These are phyloP conservation scores for Xestia c-nigrum DNA, from an alignment of 2,888 invertebrate species.

Conservation along the genomic window DNA sequence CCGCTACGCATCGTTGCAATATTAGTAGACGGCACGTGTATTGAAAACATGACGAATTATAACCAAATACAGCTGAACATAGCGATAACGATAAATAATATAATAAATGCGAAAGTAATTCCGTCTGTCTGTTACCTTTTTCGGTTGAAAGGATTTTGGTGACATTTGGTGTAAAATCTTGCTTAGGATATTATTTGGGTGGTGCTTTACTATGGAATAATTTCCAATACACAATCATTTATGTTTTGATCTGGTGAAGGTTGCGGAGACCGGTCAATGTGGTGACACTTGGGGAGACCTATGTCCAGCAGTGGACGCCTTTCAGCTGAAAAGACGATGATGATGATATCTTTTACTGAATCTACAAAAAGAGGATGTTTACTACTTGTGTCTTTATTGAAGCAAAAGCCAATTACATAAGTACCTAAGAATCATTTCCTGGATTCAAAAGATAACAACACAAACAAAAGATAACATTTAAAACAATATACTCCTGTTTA, in stretches of 20 bases:
- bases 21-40: not conserved
- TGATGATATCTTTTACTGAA: not conserved
- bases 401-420: conserved; percentile 19
- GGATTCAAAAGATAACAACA: conserved; percentile 8
- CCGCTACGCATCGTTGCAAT: conserved; percentile 2
- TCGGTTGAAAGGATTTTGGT: not conserved
- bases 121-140: not conserved
- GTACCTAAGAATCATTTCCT: conserved; percentile 23
- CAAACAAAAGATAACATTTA: not conserved
- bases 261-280: too few relatives aligned
- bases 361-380: not conserved
- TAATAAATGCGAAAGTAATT: not conserved
- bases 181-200: not conserved
- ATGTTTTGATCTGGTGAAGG: too few relatives aligned
- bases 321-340: too few relatives aligned
- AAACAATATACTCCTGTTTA: conserved; percentile 16
- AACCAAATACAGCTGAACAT: not conserved
- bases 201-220: not conserved
- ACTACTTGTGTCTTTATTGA: not conserved
- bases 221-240: not conserved
- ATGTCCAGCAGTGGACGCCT: too few relatives aligned
- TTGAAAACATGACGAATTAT: conserved; percentile 17
- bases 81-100: not conserved
- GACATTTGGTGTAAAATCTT: not conserved
- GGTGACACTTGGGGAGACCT: too few relatives aligned